Evolutionary conservation across 1,140 invertebrate species (phyloP).

Genomic region (Papilio machaon): DNA sequence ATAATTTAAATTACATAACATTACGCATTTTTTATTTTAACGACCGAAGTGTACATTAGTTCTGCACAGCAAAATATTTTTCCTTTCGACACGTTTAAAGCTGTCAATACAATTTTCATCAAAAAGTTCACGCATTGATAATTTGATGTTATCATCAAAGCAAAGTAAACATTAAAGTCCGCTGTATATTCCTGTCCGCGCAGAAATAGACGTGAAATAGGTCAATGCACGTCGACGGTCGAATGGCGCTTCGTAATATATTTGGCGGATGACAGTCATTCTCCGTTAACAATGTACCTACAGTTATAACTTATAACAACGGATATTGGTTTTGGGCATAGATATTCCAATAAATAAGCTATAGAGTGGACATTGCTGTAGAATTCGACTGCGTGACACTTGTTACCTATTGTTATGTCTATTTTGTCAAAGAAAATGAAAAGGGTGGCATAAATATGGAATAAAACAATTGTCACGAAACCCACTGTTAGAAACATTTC

Average conservation of each 20-base stretch:
- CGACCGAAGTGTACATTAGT: background rate
- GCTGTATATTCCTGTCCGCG: slow-evolving; percentile 23
- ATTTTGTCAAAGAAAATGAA: too few species aligned
- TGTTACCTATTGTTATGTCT: too few species aligned
- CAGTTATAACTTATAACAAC: slow-evolving; percentile 24
- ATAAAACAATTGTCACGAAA: too few species aligned
- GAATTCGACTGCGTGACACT: too few species aligned
- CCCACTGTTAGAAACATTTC: too few species aligned
- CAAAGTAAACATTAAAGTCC: slow-evolving; percentile 33
- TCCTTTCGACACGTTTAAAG: background rate
- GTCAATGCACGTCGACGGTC: slow-evolving; percentile 45
- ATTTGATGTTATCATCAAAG: slow-evolving; percentile 39
- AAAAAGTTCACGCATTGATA: slow-evolving; percentile 36
- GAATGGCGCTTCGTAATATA: slow-evolving; percentile 38
- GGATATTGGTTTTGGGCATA: slow-evolving; percentile 25
- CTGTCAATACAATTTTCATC: slow-evolving; percentile 17
- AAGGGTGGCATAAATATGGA: too few species aligned
- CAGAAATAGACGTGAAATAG: slow-evolving; percentile 51
- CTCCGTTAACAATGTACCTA: slow-evolving; percentile 27
- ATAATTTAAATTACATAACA: background rate
- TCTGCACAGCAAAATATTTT: background rate
- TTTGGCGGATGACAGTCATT: slow-evolving; percentile 38
- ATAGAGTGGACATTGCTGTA: background rate
- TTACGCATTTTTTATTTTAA: background rate
- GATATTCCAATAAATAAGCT: background rate